phyloP scores from a whole-genome alignment of 1,140 invertebrate genomes.

The Yoshiicerus persimilis region DNA sequence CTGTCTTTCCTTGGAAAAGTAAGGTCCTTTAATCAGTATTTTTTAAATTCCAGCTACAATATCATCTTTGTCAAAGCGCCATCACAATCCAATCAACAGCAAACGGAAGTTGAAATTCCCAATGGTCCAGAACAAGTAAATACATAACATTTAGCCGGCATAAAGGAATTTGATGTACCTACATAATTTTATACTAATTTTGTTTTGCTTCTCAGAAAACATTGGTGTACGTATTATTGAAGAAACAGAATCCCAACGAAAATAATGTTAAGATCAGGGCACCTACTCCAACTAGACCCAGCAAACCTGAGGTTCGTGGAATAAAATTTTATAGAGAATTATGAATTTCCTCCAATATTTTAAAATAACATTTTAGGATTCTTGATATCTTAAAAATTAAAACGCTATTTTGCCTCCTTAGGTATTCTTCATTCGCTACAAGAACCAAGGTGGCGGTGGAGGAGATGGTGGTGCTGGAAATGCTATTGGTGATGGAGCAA shows the following conservation, averaged over 20 bases:
- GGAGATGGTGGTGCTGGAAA: not conserved
- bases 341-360: not conserved
- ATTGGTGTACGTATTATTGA: conserved; percentile 80
- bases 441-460: conserved; percentile 51
- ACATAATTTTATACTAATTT: too few relatives aligned
- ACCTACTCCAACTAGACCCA: conserved; percentile 74
- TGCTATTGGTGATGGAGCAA: not conserved
- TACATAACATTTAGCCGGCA: too few relatives aligned
- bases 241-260: conserved; percentile 59
- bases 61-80: conserved; percentile 81
- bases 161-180: too few relatives aligned
- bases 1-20: not conserved
- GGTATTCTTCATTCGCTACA: conserved; percentile 76
- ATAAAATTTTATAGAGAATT: not conserved
- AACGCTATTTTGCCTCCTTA: not conserved
- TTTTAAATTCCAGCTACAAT: not conserved
- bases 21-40: too few relatives aligned
- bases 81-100: conserved; percentile 74
- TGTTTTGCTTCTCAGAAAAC: conserved; percentile 84
- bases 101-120: conserved; percentile 67
- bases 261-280: conserved; percentile 63
- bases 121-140: conserved; percentile 63
- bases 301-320: conserved; percentile 78
- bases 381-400: too few relatives aligned
- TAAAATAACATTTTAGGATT: not conserved